Evolutionary conservation across 1,140 invertebrate species (phyloP), one percentile per base, ranked within the genome.

Genomic region (Zelostemma sp.): DNA sequence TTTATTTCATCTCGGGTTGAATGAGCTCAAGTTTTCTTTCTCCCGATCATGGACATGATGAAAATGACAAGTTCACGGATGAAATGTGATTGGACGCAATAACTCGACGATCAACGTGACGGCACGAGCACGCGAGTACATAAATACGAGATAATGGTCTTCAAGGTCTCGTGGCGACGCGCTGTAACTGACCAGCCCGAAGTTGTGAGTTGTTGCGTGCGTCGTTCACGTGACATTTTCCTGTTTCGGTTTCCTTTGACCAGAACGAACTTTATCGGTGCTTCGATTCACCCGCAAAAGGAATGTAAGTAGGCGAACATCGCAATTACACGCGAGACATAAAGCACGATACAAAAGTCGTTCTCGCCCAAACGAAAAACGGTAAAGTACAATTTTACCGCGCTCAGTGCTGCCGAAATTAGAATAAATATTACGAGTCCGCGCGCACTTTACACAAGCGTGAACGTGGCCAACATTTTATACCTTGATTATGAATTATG

Each of bases 251-350:
- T 64, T 41, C 56, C 73, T 70, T 72, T 70, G 68, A 63, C 61
- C 64, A 28, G 47, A 46, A 55, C 43, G 58, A 65, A 53, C 61
- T 68, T 80, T 73, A 65, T 65, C 50, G 69, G 73, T 71, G 60
- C 74, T 79, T 77, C 72, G 70, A 74, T 74, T 71, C 66, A 68
- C 47, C 55, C 47, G 31, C 56, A 48, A 70, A 67, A 58, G 62
- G 46, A 60, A 79, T 69, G 68, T 74, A 78, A 80, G 73, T 77
- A 76, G 73, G 65, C 65, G 74, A 77, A 68, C 70, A 57, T 60
- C 56, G 60, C 61, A 70, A 61, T 70, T 66, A 65, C 53, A 62
- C 48, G 33, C 48, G 48, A 60, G 41, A 46, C 48, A 66, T 71
- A 58, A 71, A 71, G 57, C 60, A 53, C 38, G 48, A 25, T 8